Conservation (phyloP, 2,888 invertebrate genomes). For the Caenorhabditis afra region DNA sequence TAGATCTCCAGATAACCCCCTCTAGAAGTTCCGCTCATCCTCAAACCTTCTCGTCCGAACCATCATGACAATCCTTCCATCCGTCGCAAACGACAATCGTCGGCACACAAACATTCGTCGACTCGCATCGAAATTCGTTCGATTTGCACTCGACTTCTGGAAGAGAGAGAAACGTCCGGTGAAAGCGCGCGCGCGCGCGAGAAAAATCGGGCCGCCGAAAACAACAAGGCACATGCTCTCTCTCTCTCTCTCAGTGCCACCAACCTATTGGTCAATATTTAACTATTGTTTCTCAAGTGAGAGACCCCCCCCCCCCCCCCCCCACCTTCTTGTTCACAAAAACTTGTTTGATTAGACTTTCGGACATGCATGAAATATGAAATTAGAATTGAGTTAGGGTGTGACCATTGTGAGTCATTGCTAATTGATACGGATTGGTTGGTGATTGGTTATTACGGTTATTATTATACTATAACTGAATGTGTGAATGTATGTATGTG, state of each 20-base stretch:
- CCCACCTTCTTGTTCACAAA: background rate
- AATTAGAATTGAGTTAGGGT: too few relatives aligned
- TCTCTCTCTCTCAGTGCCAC: too few relatives aligned
- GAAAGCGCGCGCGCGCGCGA: too few relatives aligned
- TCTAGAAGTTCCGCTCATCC: background rate
- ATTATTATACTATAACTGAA: too few relatives aligned
- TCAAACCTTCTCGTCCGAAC: slow-evolving; percentile 68
- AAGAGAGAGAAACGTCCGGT: too few relatives aligned
- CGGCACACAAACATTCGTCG: slow-evolving; percentile 71
- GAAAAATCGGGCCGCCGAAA: slow-evolving; percentile 13
- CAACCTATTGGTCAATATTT: slow-evolving; percentile 48
- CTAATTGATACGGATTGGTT: too few relatives aligned
- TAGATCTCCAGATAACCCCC: too few relatives aligned
- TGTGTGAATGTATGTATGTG: background rate
- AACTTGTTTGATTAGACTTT: slow-evolving; percentile 4
- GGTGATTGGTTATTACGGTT: too few relatives aligned
- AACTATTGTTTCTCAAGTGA: slow-evolving; percentile 56
- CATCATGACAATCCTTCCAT: slow-evolving; percentile 72
- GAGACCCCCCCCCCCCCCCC: background rate
- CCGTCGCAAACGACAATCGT: slow-evolving; percentile 71
- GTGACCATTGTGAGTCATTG: slow-evolving; percentile 12
- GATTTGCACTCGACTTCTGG: slow-evolving; percentile 70
- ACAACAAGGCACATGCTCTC: background rate
- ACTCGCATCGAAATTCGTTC: slow-evolving; percentile 69
- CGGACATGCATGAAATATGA: too few relatives aligned